A percentile compares a stretch with the other conserved stretches of the same genome.
Conservation (phyloP, 2,113 vertebrate genomes). For the Pseudopipra pipra region DNA sequence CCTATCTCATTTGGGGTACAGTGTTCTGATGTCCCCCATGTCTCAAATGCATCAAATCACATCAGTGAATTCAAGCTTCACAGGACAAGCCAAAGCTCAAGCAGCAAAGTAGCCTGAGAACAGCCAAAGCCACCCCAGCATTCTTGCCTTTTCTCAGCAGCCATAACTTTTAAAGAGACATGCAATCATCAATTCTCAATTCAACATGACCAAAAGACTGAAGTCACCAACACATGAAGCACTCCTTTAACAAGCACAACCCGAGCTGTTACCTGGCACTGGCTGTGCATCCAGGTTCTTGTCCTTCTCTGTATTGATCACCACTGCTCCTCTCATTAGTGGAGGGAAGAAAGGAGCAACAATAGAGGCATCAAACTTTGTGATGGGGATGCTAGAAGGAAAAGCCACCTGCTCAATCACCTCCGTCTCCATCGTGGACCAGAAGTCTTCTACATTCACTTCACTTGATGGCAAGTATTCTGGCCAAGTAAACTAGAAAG, state of each 20-base stretch:
- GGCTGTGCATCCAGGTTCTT: slow-evolving; percentile 77
- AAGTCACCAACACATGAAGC: background rate
- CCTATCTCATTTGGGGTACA: background rate
- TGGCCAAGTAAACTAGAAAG: slow-evolving; percentile 93
- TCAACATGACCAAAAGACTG: background rate
- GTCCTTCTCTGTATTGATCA: slow-evolving; percentile 95
- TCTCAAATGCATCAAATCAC: background rate
- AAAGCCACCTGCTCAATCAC: slow-evolving; percentile 94
- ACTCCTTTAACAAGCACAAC: background rate
- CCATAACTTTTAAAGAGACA: accelerated
- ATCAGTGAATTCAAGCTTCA: background rate
- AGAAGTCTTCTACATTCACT: slow-evolving; percentile 95
- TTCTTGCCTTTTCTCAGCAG: background rate
- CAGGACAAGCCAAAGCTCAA: background rate
- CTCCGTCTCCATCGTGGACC: slow-evolving; percentile 96
- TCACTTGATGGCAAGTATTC: slow-evolving; percentile 86
- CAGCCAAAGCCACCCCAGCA: background rate
- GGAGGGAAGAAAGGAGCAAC: slow-evolving; percentile 95
- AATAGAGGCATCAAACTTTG: slow-evolving; percentile 94
- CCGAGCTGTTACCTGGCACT: slow-evolving; percentile 72
- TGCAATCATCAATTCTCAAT: background rate
- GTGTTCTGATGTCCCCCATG: background rate
- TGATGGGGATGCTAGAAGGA: slow-evolving; percentile 91
- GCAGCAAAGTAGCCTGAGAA: background rate
- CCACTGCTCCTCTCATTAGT: slow-evolving; percentile 86